Evolutionary conservation across 2,888 invertebrate species (phyloP), one percentile per base, ranked within the genome.

Genomic region (Lasioglossum marginatum): DNA sequence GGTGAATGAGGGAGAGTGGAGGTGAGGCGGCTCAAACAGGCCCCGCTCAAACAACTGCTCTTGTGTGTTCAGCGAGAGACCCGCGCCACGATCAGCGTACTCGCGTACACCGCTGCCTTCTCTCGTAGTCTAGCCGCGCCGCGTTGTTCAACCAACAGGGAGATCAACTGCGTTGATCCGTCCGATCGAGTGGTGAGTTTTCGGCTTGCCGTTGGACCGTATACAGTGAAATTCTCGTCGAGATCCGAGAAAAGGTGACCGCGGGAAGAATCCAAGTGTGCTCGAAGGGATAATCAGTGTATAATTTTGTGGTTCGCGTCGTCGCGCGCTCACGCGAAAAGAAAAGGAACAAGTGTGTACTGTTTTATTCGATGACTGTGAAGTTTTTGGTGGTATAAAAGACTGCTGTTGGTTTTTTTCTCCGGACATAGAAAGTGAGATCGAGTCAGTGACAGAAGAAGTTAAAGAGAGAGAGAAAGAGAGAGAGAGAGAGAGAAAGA

Each of bases 121-220:
- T 40, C 43, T n/a, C n/a, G 73, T 52, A 52, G 27, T 81, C 86
- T 82, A 79, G 81, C 77, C 86, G 83, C 88, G 86, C 85, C 88
- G 83, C 71, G 85, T 85, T 92, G 88, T 91, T 91, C 87, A 87
- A 82, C 91, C 91, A 93, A 93, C 91, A 14, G n/a, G 90, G 90
- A 87, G 57, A 57, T 57, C 57, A 1, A n/a, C 19, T 8, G 89
- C 90, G 91, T 48, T 88, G 40, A 68, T 70, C 70, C 40, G 34
- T 70, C 40, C 70, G 66, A 66, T 66, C 66, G 66, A 66, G 66
- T 23, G 34, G 34, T 6, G 34, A 66, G 31, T 34, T n/a, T 31
- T 63, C 27, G 19, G 23, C 60, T 27, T 14, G 60, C 12, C 34
- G 66, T 66, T 34, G 34, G 31, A 66, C 66, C 31, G 27, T 31